These are phyloP conservation scores for Heterotis niloticus DNA, from an alignment of 2,113 vertebrate species.

Conservation along the genomic window DNA sequence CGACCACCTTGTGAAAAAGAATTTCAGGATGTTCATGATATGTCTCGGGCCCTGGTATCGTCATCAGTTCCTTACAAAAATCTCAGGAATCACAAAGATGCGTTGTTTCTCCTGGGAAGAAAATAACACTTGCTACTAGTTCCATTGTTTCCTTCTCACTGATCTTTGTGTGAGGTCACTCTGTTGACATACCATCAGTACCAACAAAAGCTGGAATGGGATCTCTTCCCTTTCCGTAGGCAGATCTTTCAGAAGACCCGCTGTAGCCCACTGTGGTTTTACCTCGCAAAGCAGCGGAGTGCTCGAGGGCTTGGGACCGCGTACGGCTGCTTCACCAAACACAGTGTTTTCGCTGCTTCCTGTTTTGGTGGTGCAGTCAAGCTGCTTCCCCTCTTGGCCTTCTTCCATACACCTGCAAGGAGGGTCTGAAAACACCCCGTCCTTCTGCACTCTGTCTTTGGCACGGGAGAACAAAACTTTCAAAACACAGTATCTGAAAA, in stretches of 20 bases:
- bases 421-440: not conserved
- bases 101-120: not conserved
- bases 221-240: not conserved
- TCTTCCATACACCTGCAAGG: slow-evolving; percentile 23
- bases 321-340: slow-evolving; percentile 3
- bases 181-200: not conserved
- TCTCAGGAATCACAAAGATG: not conserved
- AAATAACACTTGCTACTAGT: not conserved
- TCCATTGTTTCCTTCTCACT: not conserved
- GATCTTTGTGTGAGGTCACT: not conserved
- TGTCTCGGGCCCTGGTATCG: not conserved
- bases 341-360: slow-evolving; percentile 3
- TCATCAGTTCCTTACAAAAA: not conserved
- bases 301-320: not conserved
- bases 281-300: not conserved
- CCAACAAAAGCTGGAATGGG: not conserved
- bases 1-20: not conserved
- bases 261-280: not conserved
- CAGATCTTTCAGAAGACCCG: no score
- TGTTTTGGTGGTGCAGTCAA: slow-evolving; percentile 7
- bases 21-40: not conserved
- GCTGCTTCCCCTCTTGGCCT: slow-evolving; percentile 14
- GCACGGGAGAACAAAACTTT: no score
- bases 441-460: not conserved
- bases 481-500: no score